Conservation (phyloP, 92 coral and sea anemone genomes). For the Phenganax subtilis region DNA sequence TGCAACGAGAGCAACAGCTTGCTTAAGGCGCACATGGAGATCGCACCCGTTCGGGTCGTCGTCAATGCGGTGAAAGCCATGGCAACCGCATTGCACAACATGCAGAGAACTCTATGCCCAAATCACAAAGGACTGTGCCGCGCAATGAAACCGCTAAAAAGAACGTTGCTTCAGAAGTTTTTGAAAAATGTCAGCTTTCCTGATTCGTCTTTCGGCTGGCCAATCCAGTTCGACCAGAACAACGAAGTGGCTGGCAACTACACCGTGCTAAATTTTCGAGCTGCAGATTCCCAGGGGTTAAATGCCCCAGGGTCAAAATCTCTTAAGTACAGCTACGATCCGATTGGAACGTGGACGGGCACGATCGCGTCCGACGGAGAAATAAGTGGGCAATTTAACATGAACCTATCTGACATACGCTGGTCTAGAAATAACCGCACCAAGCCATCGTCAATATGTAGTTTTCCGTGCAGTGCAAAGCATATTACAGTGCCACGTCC, state of each 20-base stretch:
- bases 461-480: conserved; percentile 31
- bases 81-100: conserved; percentile 48
- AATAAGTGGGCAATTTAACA: conserved; percentile 37
- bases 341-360: conserved; percentile 48
- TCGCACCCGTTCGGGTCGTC: conserved; percentile 50
- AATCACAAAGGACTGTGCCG: conserved; percentile 36
- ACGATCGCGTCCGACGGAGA: conserved; percentile 31
- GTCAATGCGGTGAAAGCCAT: conserved; percentile 47
- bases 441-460: conserved; percentile 43
- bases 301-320: not conserved
- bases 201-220: conserved; percentile 43
- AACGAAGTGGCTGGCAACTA: conserved; percentile 51
- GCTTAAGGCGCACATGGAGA: conserved; percentile 21
- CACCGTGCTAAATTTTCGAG: conserved; percentile 48
- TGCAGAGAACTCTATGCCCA: conserved; percentile 41
- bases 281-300: not conserved
- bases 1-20: conserved; percentile 22
- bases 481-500: conserved; percentile 25
- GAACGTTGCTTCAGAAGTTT: conserved; percentile 39
- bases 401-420: conserved; percentile 33
- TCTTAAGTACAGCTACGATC: conserved; percentile 17
- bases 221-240: conserved; percentile 43
- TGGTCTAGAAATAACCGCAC: conserved; percentile 7
- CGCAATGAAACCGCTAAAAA: conserved; percentile 16
- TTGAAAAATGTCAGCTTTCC: conserved; percentile 49